Conservation (phyloP, 2,113 vertebrate genomes). For the Sylvilagus bachmani region DNA sequence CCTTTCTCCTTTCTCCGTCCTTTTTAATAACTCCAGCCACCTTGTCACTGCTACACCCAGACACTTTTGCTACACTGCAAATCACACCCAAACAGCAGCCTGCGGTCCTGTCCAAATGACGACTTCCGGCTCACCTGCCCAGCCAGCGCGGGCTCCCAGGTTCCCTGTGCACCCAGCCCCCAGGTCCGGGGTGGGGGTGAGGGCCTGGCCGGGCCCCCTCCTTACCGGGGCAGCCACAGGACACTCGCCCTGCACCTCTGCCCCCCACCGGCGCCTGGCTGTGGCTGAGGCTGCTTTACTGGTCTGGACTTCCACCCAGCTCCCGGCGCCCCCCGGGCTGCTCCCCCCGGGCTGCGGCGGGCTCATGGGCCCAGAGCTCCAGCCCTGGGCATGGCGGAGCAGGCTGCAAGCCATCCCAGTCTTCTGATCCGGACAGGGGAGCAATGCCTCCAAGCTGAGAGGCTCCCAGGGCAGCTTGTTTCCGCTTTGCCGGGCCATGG, state of each 20-base stretch:
- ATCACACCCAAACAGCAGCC: too few species aligned
- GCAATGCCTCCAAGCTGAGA: not conserved
- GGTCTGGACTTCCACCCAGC: not conserved
- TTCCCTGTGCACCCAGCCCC: too few species aligned
- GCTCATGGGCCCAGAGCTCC: not conserved
- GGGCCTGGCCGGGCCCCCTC: not conserved
- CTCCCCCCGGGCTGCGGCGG: not conserved
- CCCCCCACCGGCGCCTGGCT: fast-evolving
- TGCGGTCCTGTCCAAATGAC: too few species aligned
- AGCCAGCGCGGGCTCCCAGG: too few species aligned
- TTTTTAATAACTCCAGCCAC: not conserved
- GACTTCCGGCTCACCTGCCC: too few species aligned
- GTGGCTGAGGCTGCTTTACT: not conserved
- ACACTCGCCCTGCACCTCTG: too few species aligned
- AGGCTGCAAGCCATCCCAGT: fast-evolving
- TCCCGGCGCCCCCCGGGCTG: not conserved
- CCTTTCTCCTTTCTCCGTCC: not conserved
- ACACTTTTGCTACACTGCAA: not conserved
- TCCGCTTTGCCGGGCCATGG: too few species aligned
- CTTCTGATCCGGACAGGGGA: slow-evolving; percentile 64
- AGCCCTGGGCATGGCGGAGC: not conserved
- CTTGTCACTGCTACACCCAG: not conserved
- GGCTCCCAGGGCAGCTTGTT: not conserved
- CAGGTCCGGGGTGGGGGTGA: too few species aligned
- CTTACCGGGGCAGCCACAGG: not conserved